Conservation (phyloP, 2,797 vertebrate genomes). For the Sciurus vulgaris region DNA sequence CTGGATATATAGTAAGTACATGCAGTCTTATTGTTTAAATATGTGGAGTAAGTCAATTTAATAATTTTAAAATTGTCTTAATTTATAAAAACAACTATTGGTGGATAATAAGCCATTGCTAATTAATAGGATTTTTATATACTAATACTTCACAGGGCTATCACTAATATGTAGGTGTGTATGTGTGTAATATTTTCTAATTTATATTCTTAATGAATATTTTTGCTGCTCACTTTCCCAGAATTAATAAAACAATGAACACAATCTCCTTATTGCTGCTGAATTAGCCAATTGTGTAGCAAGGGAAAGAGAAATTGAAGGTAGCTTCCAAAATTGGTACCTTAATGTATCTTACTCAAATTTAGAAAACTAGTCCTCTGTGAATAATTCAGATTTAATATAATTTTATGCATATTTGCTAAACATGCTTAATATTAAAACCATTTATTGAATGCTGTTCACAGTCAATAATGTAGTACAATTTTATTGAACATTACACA, state of each 20-base stretch:
- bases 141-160: background rate
- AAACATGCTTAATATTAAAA: slow-evolving; percentile 76
- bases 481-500: slow-evolving; percentile 55
- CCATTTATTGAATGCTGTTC: slow-evolving; percentile 59
- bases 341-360: slow-evolving; percentile 53
- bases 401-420: slow-evolving; percentile 65
- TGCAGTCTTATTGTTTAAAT: background rate
- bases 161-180: background rate
- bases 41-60: background rate
- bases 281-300: slow-evolving; percentile 44
- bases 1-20: background rate
- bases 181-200: background rate
- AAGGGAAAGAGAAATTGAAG: slow-evolving; percentile 7
- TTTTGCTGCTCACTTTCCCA: background rate
- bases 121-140: slow-evolving; percentile 10
- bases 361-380: slow-evolving; percentile 69
- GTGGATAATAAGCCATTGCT: background rate
- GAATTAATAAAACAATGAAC: background rate
- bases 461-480: slow-evolving; percentile 44
- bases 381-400: slow-evolving; percentile 74
- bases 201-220: background rate
- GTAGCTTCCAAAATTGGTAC: background rate
- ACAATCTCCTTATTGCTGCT: background rate
- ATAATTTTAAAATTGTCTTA: background rate
- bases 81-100: background rate